Percentiles rank a stretch among this genome's conserved stretches.
phyloP scores from a whole-genome alignment of 2,113 vertebrate genomes.

The Dasyornis broadbenti region DNA sequence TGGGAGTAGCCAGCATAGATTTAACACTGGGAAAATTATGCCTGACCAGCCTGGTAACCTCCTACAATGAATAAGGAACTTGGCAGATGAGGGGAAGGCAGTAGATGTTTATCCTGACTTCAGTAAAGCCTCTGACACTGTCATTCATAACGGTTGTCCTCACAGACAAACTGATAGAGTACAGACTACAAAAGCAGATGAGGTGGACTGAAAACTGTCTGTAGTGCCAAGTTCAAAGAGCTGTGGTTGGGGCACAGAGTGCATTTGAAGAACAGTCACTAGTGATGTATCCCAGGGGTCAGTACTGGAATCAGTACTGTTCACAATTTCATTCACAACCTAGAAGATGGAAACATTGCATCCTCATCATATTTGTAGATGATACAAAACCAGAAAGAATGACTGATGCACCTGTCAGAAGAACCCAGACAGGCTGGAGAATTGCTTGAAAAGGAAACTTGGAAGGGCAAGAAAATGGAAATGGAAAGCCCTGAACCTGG shows the following conservation, averaged over 20 bases:
- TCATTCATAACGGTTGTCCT: not conserved
- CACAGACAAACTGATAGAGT: not conserved
- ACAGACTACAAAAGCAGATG: not conserved
- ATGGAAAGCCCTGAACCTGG: not conserved
- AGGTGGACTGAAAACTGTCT: not conserved
- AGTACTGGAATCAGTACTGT: not conserved
- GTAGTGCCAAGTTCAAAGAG: not conserved
- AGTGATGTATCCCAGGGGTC: not conserved
- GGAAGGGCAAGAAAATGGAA: not conserved
- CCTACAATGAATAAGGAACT: not conserved
- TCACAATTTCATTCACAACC: not conserved
- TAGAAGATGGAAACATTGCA: not conserved
- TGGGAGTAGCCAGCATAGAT: not conserved
- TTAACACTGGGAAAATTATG: not conserved
- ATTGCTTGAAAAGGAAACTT: not conserved
- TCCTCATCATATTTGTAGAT: not conserved
- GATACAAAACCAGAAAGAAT: not conserved
- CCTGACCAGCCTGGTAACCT: not conserved
- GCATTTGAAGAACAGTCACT: not conserved
- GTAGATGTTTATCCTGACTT: not conserved
- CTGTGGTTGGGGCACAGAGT: not conserved
- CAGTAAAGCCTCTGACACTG: not conserved
- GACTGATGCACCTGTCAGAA: not conserved
- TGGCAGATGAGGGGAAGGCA: not conserved
- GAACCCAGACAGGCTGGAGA: not conserved